phyloP scores from a whole-genome alignment of 2,797 vertebrate species.

The Monodelphis domestica region DNA sequence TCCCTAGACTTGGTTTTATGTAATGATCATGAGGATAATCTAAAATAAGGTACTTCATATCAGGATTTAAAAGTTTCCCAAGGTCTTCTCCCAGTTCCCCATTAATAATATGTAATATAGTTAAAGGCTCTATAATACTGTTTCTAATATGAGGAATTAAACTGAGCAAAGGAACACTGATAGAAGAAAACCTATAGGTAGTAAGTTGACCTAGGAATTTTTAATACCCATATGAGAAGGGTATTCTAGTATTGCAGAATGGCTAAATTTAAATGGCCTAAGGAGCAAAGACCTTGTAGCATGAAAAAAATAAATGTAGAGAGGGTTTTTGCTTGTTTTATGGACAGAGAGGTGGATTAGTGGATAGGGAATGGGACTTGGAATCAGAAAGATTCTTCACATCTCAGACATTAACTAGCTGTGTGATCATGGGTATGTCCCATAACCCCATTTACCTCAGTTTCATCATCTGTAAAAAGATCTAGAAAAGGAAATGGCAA shows the following conservation, averaged over 20 bases:
- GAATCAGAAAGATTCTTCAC: too few species aligned
- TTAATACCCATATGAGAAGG: background rate
- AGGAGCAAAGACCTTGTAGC: background rate
- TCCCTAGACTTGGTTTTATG: slow-evolving; percentile 34
- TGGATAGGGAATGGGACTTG: too few species aligned
- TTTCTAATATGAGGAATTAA: slow-evolving; percentile 19
- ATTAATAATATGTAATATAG: slow-evolving; percentile 26
- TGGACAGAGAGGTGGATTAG: too few species aligned
- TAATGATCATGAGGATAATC: slow-evolving; percentile 18
- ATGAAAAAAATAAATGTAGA: background rate
- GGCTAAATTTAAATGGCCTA: slow-evolving; percentile 22
- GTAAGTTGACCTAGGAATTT: slow-evolving; percentile 9
- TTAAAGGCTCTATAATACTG: background rate
- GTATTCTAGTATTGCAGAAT: background rate
- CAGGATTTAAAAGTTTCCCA: slow-evolving; percentile 11
- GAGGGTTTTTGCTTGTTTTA: background rate
- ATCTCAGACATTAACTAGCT: too few species aligned
- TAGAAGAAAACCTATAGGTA: slow-evolving; percentile 6
- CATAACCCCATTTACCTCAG: too few species aligned
- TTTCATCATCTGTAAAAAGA: too few species aligned
- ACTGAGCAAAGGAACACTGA: background rate
- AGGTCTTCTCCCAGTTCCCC: slow-evolving; percentile 22
- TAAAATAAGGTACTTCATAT: slow-evolving; percentile 38
- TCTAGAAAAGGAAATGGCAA: too few species aligned
- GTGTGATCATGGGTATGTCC: too few species aligned